phyloP scores from a whole-genome alignment of 2,113 vertebrate genomes.

The Aphyosemion australe region DNA sequence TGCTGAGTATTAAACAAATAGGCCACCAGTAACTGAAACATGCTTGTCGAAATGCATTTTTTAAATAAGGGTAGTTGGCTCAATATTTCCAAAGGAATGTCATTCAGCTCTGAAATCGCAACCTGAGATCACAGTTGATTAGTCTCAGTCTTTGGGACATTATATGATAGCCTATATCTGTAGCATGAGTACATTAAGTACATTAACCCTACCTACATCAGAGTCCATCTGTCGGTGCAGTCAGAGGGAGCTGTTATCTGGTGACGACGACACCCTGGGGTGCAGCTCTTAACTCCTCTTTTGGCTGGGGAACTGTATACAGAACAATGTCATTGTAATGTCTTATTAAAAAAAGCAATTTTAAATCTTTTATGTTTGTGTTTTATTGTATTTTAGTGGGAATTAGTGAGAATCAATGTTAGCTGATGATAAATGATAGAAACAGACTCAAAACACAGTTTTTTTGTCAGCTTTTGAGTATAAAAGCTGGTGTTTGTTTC shows the following conservation, averaged over 20 bases:
- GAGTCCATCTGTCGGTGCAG: conserved; percentile 68
- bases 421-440: too few species aligned
- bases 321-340: conserved; percentile 84
- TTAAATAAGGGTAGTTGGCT: conserved; percentile 59
- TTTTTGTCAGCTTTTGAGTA: neutral
- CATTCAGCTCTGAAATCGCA: conserved; percentile 68
- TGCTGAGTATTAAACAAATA: conserved; percentile 66
- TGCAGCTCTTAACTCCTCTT: conserved; percentile 76
- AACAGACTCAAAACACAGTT: too few species aligned
- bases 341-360: conserved; percentile 85
- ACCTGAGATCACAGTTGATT: conserved; percentile 67
- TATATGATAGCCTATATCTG: conserved; percentile 78
- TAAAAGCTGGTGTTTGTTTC: conserved; percentile 22
- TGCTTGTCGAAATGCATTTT: conserved; percentile 70
- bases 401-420: too few species aligned
- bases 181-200: conserved; percentile 77
- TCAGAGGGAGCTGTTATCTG: conserved; percentile 69
- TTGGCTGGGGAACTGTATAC: conserved; percentile 80
- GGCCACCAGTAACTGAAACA: conserved; percentile 67
- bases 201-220: conserved; percentile 69
- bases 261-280: conserved; percentile 64
- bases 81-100: conserved; percentile 75
- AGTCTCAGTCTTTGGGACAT: conserved; percentile 69
- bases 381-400: conserved; percentile 21
- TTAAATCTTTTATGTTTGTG: conserved; percentile 71